These are phyloP conservation scores for Gavia stellata DNA, from an alignment of 2,113 vertebrate genomes.

Conservation along the genomic window DNA sequence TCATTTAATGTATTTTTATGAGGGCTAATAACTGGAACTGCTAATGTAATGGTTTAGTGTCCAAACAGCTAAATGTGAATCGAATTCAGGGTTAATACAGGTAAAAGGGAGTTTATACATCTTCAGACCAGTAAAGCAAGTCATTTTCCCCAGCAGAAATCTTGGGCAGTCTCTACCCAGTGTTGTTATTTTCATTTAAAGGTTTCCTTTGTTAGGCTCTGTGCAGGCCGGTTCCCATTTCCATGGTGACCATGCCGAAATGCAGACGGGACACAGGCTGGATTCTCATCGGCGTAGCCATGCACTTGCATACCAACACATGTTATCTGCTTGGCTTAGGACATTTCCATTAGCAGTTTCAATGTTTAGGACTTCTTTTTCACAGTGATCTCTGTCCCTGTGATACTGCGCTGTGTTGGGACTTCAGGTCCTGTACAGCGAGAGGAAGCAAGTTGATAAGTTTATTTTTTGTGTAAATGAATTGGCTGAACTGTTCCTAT, in stretches of 20 bases:
- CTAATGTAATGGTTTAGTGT: background rate
- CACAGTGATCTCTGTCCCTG: background rate
- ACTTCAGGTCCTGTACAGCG: background rate
- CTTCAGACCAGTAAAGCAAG: constrained; percentile 16
- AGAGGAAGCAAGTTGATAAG: background rate
- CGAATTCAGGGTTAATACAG: background rate
- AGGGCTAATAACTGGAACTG: background rate
- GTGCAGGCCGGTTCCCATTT: constrained; percentile 58
- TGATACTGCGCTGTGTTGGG: background rate
- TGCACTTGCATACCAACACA: constrained; percentile 59
- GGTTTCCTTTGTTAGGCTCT: constrained; percentile 69
- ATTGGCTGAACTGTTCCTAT: background rate
- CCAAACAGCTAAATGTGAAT: background rate
- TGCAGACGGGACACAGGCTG: constrained; percentile 58
- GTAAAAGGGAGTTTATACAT: background rate
- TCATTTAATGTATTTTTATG: background rate
- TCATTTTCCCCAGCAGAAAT: background rate
- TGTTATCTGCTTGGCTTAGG: constrained; percentile 33
- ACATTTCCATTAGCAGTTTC: background rate
- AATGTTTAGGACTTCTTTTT: background rate
- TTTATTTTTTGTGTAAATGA: background rate
- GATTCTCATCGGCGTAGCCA: constrained; percentile 5
- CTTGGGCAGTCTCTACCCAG: background rate
- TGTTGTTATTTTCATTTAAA: constrained; percentile 64
- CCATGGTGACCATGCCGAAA: constrained; percentile 68